Conservation (phyloP, 2,888 invertebrate genomes). For the Allacma fusca region DNA sequence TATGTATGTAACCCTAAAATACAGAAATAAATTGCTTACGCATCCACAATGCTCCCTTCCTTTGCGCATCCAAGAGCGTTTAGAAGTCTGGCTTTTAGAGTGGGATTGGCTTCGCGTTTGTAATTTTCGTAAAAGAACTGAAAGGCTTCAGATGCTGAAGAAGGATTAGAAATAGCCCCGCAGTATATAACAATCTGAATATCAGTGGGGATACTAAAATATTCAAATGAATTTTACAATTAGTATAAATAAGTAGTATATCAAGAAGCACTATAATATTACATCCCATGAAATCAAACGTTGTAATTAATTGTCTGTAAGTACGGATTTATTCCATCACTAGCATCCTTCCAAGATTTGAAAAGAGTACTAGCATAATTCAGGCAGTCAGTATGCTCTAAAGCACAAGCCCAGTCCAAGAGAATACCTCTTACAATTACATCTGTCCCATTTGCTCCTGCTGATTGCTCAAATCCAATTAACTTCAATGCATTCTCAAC, state of each 20-base stretch:
- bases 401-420: slow-evolving; percentile 24
- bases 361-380: background rate
- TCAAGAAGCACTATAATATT: no score
- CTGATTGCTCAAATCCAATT: background rate
- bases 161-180: background rate
- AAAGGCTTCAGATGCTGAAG: background rate
- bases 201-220: slow-evolving; percentile 17
- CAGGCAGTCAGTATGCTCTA: background rate
- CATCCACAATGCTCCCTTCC: background rate
- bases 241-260: no score
- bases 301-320: background rate
- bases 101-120: background rate
- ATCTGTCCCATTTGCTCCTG: background rate
- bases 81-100: background rate
- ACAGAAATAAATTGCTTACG: no score
- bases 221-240: background rate
- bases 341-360: slow-evolving; percentile 2
- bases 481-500: slow-evolving; percentile 2
- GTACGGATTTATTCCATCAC: background rate
- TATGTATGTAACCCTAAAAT: no score
- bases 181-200: slow-evolving; percentile 25
- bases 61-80: slow-evolving; percentile 4
- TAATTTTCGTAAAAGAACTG: background rate
- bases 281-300: background rate
- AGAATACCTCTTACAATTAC: slow-evolving; percentile 14